phyloP scores from a whole-genome alignment of 2,888 invertebrate genomes.

The Drosophila colorata region DNA sequence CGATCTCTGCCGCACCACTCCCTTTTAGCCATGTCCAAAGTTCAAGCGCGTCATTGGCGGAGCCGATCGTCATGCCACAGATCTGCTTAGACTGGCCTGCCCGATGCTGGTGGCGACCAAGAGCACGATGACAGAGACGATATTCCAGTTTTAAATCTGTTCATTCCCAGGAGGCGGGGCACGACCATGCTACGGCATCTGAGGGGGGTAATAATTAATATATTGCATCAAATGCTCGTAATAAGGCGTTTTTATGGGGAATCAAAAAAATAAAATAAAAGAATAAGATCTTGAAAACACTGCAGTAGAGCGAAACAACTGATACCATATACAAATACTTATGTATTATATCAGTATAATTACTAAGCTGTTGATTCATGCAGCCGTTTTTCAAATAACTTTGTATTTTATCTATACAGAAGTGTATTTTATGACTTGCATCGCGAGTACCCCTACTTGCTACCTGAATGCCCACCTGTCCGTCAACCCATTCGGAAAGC shows the following conservation, averaged over 20 bases:
- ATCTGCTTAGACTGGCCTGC: constrained; percentile 25
- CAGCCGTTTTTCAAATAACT: too few relatives aligned
- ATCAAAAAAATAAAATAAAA: constrained; percentile 25
- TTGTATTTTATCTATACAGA: too few relatives aligned
- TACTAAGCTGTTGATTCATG: too few relatives aligned
- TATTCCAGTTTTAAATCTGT: constrained; percentile 80
- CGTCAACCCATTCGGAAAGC: background rate
- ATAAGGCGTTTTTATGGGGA: constrained; percentile 73
- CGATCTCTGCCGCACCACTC: constrained; percentile 9
- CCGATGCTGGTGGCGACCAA: constrained; percentile 24
- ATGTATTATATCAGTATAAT: too few relatives aligned
- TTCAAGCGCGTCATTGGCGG: constrained; percentile 50
- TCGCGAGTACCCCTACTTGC: background rate
- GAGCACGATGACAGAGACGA: constrained; percentile 65
- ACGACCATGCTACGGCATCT: constrained; percentile 28
- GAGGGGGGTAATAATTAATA: constrained; percentile 61
- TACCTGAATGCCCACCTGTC: background rate
- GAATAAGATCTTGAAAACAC: constrained; percentile 17
- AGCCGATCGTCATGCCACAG: constrained; percentile 30
- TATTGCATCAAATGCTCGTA: constrained; percentile 75
- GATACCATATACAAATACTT: background rate
- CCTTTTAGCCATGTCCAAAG: constrained; percentile 26
- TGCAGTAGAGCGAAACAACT: background rate
- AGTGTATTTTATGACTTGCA: background rate
- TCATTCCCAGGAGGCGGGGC: constrained; percentile 32